Evolutionary conservation across 2,113 vertebrate genomes (phyloP).

Genomic region (Silurus meridionalis): DNA sequence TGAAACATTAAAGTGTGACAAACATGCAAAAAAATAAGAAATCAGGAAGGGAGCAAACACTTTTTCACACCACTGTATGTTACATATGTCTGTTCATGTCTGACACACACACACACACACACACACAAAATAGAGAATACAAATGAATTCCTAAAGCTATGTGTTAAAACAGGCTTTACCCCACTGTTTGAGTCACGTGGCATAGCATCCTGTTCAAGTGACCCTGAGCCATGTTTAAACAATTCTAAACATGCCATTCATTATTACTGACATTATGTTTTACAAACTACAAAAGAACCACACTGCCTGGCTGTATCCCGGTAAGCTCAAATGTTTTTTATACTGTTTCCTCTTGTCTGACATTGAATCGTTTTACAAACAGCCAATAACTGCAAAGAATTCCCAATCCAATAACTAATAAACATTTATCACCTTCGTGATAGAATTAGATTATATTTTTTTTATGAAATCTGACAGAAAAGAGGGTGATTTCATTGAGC

Average conservation of each 20-base stretch:
- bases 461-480: background rate
- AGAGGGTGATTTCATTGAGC: background rate
- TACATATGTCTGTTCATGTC: background rate
- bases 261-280: background rate
- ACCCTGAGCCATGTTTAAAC: conserved; percentile 17
- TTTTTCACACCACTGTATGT: background rate
- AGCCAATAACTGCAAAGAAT: background rate
- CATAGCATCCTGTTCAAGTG: conserved; percentile 18
- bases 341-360: background rate
- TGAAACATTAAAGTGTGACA: no score
- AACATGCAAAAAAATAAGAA: no score
- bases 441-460: conserved; percentile 15
- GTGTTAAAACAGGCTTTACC: conserved; percentile 10
- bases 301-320: background rate
- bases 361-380: conserved; percentile 27
- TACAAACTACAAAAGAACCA: background rate
- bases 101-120: background rate
- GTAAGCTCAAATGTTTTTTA: background rate
- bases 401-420: conserved; percentile 9
- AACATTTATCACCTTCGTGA: background rate
- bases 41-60: no score
- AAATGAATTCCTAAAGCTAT: background rate
- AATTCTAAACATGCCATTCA: conserved; percentile 3
- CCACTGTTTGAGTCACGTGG: background rate
- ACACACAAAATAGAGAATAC: background rate